Percentiles rank a stretch among this genome's conserved stretches.
These are phyloP conservation scores for Steatornis caripensis DNA, from an alignment of 2,113 vertebrate species.

Conservation along the genomic window DNA sequence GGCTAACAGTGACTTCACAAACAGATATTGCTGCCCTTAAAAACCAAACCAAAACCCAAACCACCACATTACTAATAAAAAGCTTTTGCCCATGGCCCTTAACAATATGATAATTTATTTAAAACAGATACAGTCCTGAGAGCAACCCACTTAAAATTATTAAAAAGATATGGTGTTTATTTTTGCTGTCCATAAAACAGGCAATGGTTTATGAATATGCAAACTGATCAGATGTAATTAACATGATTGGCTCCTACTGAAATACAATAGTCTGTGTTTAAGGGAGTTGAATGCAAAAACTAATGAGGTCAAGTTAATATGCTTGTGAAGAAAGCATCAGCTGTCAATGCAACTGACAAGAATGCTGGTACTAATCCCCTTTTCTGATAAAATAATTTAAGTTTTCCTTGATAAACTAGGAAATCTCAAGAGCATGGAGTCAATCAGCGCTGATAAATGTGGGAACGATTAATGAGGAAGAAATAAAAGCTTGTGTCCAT, in stretches of 20 bases:
- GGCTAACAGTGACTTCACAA: not conserved
- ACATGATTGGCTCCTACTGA: slow-evolving; percentile 76
- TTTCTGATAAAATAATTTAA: slow-evolving; percentile 23
- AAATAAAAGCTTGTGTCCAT: slow-evolving; percentile 30
- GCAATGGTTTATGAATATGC: slow-evolving; percentile 79
- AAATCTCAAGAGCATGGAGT: not conserved
- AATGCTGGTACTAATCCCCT: slow-evolving; percentile 20
- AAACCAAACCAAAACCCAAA: not conserved
- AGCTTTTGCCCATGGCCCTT: slow-evolving; percentile 50
- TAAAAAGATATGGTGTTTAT: slow-evolving; percentile 73
- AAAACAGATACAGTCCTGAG: slow-evolving; percentile 75
- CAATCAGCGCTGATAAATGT: not conserved
- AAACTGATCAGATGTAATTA: slow-evolving; percentile 79
- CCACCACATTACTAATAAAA: slow-evolving; percentile 13
- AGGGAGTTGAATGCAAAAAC: slow-evolving; percentile 68
- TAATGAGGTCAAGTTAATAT: slow-evolving; percentile 79
- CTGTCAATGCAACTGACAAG: slow-evolving; percentile 57
- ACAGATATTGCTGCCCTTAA: not conserved
- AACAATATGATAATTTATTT: slow-evolving; percentile 76
- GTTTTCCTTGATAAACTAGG: not conserved
- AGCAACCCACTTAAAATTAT: slow-evolving; percentile 81
- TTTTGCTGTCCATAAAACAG: slow-evolving; percentile 78
- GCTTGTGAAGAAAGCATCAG: slow-evolving; percentile 72
- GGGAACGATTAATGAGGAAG: not conserved
- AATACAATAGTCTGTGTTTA: slow-evolving; percentile 70